Evolutionary conservation across 2,888 invertebrate species (phyloP).

Genomic region (Thecocarcelia acutangulata): DNA sequence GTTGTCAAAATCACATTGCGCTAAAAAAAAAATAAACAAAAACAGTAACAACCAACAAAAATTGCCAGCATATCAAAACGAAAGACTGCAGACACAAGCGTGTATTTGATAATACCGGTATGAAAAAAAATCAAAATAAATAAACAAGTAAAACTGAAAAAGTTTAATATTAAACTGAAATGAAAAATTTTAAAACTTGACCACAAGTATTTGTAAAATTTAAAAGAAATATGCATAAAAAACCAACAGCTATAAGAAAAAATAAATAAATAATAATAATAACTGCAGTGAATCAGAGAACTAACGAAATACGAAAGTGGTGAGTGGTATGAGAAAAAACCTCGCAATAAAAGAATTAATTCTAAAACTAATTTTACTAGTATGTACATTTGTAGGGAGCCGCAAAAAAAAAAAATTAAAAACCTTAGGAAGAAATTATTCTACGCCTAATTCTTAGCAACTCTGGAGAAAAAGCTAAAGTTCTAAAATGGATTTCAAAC

Average conservation of each 20-base stretch:
- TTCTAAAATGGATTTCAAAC: no score
- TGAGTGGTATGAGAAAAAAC: neutral
- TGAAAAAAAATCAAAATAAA: conserved; percentile 36
- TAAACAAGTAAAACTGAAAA: conserved; percentile 3
- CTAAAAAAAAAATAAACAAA: conserved; percentile 11
- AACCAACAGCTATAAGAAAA: conserved; percentile 22
- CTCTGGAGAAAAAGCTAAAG: no score
- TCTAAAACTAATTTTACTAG: no score
- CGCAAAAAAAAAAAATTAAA: no score
- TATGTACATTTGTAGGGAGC: no score
- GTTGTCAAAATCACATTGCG: conserved; percentile 61
- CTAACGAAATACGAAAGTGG: conserved; percentile 1
- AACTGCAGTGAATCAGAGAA: conserved; percentile 9
- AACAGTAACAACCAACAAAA: neutral
- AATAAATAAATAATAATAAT: conserved; percentile 33
- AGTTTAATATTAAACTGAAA: conserved; percentile 36
- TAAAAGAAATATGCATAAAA: conserved; percentile 11
- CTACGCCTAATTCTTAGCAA: no score
- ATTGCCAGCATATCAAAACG: conserved; percentile 58
- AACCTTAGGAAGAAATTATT: no score
- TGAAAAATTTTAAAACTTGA: conserved; percentile 63
- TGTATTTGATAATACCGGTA: conserved; percentile 63
- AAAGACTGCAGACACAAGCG: conserved; percentile 67
- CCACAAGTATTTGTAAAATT: conserved; percentile 55
- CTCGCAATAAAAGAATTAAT: conserved; percentile 1